Evolutionary conservation across 2,113 vertebrate genomes (phyloP).

Genomic region (Clupea harengus): DNA sequence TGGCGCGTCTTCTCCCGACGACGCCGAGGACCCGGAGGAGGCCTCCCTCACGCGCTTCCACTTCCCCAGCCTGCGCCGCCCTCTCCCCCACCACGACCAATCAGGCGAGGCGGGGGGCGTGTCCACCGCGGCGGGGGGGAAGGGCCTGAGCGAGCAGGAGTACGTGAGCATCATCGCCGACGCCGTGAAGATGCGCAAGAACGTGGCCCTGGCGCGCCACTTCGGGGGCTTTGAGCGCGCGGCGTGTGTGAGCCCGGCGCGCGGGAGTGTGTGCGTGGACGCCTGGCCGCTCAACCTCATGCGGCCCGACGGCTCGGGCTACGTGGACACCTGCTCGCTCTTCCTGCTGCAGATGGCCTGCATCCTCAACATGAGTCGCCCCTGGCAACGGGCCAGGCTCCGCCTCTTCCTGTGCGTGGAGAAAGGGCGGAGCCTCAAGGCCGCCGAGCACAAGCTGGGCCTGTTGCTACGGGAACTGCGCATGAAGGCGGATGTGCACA

Average conservation of each 20-base stretch:
- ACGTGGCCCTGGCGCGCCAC: conserved; percentile 80
- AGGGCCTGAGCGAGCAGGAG: conserved; percentile 73
- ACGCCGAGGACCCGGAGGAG: conserved; percentile 40
- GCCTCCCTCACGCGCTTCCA: conserved; percentile 55
- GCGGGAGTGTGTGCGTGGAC: conserved; percentile 72
- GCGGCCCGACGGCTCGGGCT: conserved; percentile 82
- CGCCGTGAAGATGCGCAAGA: conserved; percentile 88
- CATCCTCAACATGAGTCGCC: conserved; percentile 83
- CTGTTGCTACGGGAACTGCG: conserved; percentile 83
- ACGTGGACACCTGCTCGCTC: conserved; percentile 87
- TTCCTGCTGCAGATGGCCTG: conserved; percentile 90
- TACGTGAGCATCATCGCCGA: conserved; percentile 84
- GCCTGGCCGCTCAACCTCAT: conserved; percentile 88
- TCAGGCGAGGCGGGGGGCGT: not conserved
- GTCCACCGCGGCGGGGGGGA: conserved; percentile 54
- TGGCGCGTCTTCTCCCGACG: not conserved
- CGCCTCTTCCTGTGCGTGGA: conserved; percentile 89
- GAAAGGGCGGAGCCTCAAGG: conserved; percentile 72
- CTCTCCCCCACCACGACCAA: too few relatives aligned
- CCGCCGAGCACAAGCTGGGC: conserved; percentile 80
- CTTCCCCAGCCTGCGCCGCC: conserved; percentile 67
- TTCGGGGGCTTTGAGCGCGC: conserved; percentile 76
- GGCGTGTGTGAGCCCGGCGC: conserved; percentile 43
- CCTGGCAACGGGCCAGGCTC: conserved; percentile 79
- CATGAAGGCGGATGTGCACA: conserved; percentile 80